Evolutionary conservation across 2,888 invertebrate genomes (phyloP).

Genomic region (Eristalinus sepulchralis): DNA sequence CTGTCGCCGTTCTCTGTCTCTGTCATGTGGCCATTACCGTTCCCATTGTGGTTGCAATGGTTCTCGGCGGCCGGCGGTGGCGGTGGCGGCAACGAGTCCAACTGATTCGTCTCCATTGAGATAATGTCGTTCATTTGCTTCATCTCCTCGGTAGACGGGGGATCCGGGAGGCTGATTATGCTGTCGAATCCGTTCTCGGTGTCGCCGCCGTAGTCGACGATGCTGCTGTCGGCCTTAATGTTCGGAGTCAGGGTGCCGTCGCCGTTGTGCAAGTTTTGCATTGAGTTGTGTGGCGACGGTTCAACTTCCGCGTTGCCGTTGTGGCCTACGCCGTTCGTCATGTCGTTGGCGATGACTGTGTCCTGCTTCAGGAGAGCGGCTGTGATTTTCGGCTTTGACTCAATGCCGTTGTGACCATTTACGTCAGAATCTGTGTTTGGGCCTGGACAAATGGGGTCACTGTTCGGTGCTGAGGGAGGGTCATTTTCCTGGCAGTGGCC

Average conservation of each 20-base stretch:
- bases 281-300: conserved; percentile 67
- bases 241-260: conserved; percentile 21
- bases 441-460: conserved; percentile 17
- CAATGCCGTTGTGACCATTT: conserved; percentile 81
- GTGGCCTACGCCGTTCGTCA: conserved; percentile 74
- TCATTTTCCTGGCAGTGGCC: conserved; percentile 69
- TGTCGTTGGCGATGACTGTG: conserved; percentile 79
- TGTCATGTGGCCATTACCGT: conserved; percentile 10
- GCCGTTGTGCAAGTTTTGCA: conserved; percentile 46
- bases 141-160: conserved; percentile 80
- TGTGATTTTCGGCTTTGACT: conserved; percentile 85
- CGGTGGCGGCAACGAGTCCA: conserved; percentile 80
- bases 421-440: conserved; percentile 76
- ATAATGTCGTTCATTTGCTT: conserved; percentile 78
- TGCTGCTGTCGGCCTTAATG: conserved; percentile 33
- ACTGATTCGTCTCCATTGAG: conserved; percentile 77
- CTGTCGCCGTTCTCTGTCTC: conserved; percentile 53
- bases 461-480: conserved; percentile 50
- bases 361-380: conserved; percentile 87
- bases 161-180: conserved; percentile 80
- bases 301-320: conserved; percentile 82
- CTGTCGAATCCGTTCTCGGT: conserved; percentile 79
- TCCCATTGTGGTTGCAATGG: conserved; percentile 49
- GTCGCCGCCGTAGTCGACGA: conserved; percentile 76
- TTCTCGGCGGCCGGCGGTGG: conserved; percentile 75